phyloP scores from a whole-genome alignment of 2,113 vertebrate genomes.

The Sebastes schlegelii region DNA sequence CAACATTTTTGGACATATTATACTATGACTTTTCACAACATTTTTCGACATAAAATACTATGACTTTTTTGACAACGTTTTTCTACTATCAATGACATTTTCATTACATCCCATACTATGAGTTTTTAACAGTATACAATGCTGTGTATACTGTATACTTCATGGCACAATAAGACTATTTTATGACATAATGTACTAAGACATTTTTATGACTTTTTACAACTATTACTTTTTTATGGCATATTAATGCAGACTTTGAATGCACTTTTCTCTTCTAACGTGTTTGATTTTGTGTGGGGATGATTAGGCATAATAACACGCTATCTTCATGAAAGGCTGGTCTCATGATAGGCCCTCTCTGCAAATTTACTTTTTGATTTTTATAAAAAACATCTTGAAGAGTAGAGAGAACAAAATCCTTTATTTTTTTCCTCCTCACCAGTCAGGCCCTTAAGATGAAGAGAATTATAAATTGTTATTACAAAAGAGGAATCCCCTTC shows the following conservation, averaged over 20 bases:
- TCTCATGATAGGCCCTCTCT: conserved; percentile 85
- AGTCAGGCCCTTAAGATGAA: conserved; percentile 89
- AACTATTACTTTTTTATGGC: too few relatives aligned
- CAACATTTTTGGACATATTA: too few relatives aligned
- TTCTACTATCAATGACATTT: too few relatives aligned
- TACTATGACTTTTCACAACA: too few relatives aligned
- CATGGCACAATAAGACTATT: too few relatives aligned
- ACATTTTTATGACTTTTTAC: too few relatives aligned
- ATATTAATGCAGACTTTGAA: conserved; percentile 30
- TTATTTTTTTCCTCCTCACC: conserved; percentile 73
- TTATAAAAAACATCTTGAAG: conserved; percentile 54
- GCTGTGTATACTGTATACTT: too few relatives aligned
- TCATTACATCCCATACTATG: too few relatives aligned
- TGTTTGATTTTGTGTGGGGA: conserved; percentile 13
- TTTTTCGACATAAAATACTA: too few relatives aligned
- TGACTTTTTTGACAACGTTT: too few relatives aligned
- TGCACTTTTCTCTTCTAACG: conserved; percentile 27
- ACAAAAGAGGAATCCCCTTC: conserved; percentile 88
- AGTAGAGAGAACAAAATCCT: conserved; percentile 39
- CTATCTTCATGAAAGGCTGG: conserved; percentile 85
- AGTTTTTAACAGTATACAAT: background rate
- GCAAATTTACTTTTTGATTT: conserved; percentile 47
- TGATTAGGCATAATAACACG: conserved; percentile 78
- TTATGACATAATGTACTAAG: background rate
- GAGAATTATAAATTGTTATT: conserved; percentile 92